A percentile compares a stretch with the other conserved stretches of the same genome.
These are phyloP conservation scores for Pantherophis guttatus DNA, from an alignment of 2,113 vertebrate genomes.

Conservation along the genomic window DNA sequence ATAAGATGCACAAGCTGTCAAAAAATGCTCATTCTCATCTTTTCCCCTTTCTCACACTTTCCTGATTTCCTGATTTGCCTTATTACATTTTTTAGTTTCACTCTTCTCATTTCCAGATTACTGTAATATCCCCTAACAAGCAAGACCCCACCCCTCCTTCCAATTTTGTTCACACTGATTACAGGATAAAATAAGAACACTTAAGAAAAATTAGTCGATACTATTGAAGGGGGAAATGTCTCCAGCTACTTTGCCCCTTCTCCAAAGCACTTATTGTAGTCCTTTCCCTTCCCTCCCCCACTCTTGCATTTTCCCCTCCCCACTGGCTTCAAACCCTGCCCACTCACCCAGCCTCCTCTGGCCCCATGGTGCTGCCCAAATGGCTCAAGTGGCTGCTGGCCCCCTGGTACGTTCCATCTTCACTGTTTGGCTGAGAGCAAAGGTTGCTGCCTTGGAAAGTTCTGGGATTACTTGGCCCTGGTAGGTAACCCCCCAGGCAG, in stretches of 20 bases:
- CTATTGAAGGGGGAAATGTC: background rate
- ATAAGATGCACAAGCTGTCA: background rate
- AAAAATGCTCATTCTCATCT: background rate
- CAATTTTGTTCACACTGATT: background rate
- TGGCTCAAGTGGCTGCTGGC: background rate
- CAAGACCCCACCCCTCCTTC: background rate
- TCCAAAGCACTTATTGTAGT: background rate
- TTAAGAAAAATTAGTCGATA: background rate
- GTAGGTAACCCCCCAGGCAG: background rate
- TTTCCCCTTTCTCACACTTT: background rate
- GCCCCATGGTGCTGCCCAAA: background rate
- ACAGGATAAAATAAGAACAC: background rate
- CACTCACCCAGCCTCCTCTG: conserved; percentile 17
- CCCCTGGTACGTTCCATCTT: background rate
- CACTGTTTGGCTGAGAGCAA: background rate
- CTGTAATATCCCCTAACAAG: background rate
- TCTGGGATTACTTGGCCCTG: background rate
- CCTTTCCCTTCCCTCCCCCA: too few relatives aligned
- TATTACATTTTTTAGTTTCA: background rate
- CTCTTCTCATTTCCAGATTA: background rate
- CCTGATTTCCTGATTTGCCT: background rate
- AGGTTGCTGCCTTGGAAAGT: background rate
- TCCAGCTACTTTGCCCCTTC: background rate
- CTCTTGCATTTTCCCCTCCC: background rate
- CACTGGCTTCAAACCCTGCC: background rate